These are phyloP conservation scores for Anarsia innoxiella DNA, from an alignment of 2,888 invertebrate species.

Conservation along the genomic window DNA sequence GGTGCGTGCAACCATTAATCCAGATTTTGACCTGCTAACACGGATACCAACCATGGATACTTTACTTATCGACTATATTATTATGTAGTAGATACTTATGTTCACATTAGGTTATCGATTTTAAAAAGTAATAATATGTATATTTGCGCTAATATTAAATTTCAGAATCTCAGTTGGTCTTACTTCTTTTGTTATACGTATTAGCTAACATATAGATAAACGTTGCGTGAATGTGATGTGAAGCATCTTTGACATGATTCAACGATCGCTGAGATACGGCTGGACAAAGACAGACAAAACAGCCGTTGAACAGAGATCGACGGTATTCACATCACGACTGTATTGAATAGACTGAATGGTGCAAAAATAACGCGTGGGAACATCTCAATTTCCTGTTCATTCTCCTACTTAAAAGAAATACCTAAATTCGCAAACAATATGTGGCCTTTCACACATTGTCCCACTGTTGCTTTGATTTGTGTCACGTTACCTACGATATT, in stretches of 20 bases:
- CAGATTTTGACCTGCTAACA: slow-evolving; percentile 3
- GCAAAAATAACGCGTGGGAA: slow-evolving; percentile 58
- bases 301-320: slow-evolving; percentile 29
- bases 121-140: no score
- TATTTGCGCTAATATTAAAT: no score
- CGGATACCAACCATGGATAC: slow-evolving; percentile 1
- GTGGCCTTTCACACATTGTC: slow-evolving; percentile 32
- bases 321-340: slow-evolving; percentile 34
- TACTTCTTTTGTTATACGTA: no score
- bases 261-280: slow-evolving; percentile 34
- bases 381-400: slow-evolving; percentile 35
- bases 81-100: no score
- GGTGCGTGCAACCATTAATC: no score
- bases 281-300: slow-evolving; percentile 54
- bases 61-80: no score
- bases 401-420: slow-evolving; percentile 35
- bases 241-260: slow-evolving; percentile 37
- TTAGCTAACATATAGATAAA: no score
- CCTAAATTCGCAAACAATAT: slow-evolving; percentile 39
- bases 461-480: slow-evolving; percentile 16
- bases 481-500: no score
- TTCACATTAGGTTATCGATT: no score
- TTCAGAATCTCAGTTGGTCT: no score
- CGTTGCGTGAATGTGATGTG: no score
- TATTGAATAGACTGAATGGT: slow-evolving; percentile 39